Percentiles rank a stretch among this genome's conserved stretches.
Conservation (phyloP, 2,888 invertebrate species). For the Tetropium fuscum region DNA sequence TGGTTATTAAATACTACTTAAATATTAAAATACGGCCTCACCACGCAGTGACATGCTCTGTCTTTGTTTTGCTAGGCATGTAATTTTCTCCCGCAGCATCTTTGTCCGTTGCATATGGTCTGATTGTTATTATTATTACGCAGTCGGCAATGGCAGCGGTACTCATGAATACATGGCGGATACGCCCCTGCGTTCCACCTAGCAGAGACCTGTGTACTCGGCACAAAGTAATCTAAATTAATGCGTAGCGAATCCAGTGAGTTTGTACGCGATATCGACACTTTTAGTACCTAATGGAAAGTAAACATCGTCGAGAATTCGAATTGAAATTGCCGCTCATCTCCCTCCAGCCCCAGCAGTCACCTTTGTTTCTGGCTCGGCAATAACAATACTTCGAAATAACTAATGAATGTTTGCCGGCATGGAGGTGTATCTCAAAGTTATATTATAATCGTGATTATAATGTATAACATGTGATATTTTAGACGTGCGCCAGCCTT, state of each 20-base stretch:
- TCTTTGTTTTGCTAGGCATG: too few species aligned
- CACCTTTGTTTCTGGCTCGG: slow-evolving; percentile 27
- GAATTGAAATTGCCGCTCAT: slow-evolving; percentile 60
- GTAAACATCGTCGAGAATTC: slow-evolving; percentile 62
- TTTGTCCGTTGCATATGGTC: too few species aligned
- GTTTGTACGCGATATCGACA: slow-evolving; percentile 62
- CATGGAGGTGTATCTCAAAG: slow-evolving; percentile 51
- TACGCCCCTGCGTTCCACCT: slow-evolving; percentile 7
- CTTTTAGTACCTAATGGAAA: slow-evolving; percentile 64
- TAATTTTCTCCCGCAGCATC: too few species aligned
- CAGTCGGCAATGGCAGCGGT: too few species aligned
- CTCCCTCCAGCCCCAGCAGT: slow-evolving; percentile 41
- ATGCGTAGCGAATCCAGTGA: slow-evolving; percentile 61
- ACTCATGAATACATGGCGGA: too few species aligned
- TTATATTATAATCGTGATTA: not conserved
- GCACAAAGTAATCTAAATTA: slow-evolving; percentile 61
- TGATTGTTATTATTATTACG: too few species aligned
- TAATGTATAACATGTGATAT: slow-evolving; percentile 22
- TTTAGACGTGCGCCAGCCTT: slow-evolving; percentile 28
- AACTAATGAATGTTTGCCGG: slow-evolving; percentile 58
- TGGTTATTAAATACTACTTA: too few species aligned
- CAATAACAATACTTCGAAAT: slow-evolving; percentile 47
- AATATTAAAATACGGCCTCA: too few species aligned
- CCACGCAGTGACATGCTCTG: too few species aligned
- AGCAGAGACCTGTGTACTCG: slow-evolving; percentile 49